phyloP scores from a whole-genome alignment of 2,797 vertebrate species.

The Betta splendens region DNA sequence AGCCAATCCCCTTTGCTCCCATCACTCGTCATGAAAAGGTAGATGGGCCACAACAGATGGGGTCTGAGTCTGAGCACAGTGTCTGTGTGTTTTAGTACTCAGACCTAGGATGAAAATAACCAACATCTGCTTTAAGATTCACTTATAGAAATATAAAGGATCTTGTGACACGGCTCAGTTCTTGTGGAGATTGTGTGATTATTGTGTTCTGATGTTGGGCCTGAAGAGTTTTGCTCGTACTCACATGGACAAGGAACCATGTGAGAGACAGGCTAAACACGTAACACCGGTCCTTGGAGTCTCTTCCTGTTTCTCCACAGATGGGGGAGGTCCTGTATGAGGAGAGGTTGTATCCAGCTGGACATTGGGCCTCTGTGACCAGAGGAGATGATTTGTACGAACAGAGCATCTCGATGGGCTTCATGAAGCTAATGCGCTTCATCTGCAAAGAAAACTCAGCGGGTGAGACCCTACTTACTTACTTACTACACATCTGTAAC shows the following conservation, averaged over 20 bases:
- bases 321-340: constrained; percentile 80
- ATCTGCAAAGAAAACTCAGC: constrained; percentile 90
- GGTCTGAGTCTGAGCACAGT: not conserved
- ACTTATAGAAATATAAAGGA: no score
- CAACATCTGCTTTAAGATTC: no score
- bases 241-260: no score
- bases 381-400: constrained; percentile 82
- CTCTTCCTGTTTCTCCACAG: constrained; percentile 51
- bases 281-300: no score
- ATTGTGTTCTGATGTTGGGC: no score
- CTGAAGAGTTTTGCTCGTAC: no score
- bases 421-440: constrained; percentile 91
- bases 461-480: no score
- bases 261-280: no score
- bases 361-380: constrained; percentile 85
- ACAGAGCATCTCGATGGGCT: constrained; percentile 86
- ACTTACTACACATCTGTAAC: not conserved
- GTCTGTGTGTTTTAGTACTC: no score
- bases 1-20: constrained; percentile 74
- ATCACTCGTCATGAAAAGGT: constrained; percentile 83
- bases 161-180: no score
- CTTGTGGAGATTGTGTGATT: no score
- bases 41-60: not conserved
- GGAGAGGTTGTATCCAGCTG: constrained; percentile 83
- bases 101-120: no score